Conservation (phyloP, 2,888 invertebrate genomes). For the Amphipoea lucens region DNA sequence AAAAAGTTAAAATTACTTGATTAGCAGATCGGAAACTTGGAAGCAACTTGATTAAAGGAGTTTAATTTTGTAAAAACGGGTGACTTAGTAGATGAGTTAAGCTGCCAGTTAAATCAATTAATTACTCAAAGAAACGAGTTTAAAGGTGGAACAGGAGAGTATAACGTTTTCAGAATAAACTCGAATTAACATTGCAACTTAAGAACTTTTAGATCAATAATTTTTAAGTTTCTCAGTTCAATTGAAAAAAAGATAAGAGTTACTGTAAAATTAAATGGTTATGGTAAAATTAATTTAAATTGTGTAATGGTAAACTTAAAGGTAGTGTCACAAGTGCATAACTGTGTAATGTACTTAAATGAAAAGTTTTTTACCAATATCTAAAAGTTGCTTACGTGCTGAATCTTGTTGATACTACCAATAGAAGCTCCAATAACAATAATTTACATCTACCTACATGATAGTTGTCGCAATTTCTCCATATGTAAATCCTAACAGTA, state of each 20-base stretch:
- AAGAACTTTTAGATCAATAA: constrained; percentile 28
- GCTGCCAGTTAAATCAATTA: constrained; percentile 55
- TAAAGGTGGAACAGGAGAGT: constrained; percentile 37
- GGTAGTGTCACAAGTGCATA: background rate
- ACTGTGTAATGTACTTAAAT: background rate
- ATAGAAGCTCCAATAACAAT: background rate
- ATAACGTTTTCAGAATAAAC: constrained; percentile 50
- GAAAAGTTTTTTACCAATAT: background rate
- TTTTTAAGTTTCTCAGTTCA: background rate
- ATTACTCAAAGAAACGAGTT: constrained; percentile 51
- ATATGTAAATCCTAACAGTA: constrained; percentile 26
- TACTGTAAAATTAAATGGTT: background rate
- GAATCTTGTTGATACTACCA: background rate
- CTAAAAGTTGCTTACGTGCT: background rate
- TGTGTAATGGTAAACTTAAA: background rate
- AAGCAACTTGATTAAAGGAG: constrained; percentile 45
- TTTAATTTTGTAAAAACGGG: constrained; percentile 49
- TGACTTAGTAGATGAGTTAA: constrained; percentile 45
- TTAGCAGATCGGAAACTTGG: constrained; percentile 29
- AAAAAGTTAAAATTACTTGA: constrained; percentile 30
- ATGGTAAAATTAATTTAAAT: background rate
- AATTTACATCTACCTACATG: background rate
- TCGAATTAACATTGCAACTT: constrained; percentile 34
- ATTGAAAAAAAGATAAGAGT: background rate
- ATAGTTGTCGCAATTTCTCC: background rate